Evolutionary conservation across 2,888 invertebrate genomes (phyloP), one percentile per base, ranked within the genome.

Genomic region (Ectemnius continuus): DNA sequence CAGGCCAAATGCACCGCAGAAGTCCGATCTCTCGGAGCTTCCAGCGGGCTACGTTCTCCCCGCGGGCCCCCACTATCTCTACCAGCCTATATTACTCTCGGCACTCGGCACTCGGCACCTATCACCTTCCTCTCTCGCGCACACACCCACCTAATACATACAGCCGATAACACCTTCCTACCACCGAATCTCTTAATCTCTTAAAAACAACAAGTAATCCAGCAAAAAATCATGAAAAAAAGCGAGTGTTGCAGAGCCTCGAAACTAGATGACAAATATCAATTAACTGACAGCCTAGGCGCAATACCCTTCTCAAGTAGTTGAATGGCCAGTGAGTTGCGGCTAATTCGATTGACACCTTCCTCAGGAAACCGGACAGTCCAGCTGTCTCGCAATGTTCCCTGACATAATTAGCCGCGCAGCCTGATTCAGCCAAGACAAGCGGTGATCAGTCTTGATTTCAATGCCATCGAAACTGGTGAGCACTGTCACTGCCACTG

Each of bases 281-380:
- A 3, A 23, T 3, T 23, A 23, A 23, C 23, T 23, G 23, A 23
- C 23, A 23, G 23, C n/a, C n/a, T 23, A 23, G 23, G 3, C 23
- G 2, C 23, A 23, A 26, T 4, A 14, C 36, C 60, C n/a, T 14
- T 8, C 14, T 60, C 60, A 36, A 14, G 18, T 36, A 0, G 28
- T 63, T 36, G 47, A 61, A 45, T 26, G 8, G 28, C 23, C 28
- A 11, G 14, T 0, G 45, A 36, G 45, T 11, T 36, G 5, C 2
- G 56, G 58, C 64, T 78, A 80, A 81, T 73, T 61, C 70, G 74
- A 80, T 82, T 79, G 77, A 77, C 81, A 80, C 81, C 80, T 78
- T 52, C 59, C 64, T 67, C 45, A 67, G 13, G 58, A 67, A 78
- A 69, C 66, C 74, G 64, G 77, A 67, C 62, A 23, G 67, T 60